Percentiles rank a stretch among this genome's conserved stretches.
These are phyloP conservation scores for Xestia rhomboidea DNA, from an alignment of 2,888 invertebrate species.

Conservation along the genomic window DNA sequence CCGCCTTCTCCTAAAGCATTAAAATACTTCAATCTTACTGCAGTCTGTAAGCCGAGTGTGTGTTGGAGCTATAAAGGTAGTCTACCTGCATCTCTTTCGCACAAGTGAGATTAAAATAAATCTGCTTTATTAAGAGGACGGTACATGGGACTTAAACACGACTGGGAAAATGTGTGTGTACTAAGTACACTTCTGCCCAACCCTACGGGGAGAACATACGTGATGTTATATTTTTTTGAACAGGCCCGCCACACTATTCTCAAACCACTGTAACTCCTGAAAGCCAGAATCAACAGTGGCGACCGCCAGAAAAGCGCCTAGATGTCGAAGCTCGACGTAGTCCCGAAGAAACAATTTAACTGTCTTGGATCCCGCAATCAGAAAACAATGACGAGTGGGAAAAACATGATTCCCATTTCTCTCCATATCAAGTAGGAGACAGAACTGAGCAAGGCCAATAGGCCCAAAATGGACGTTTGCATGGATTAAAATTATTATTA, in stretches of 20 bases:
- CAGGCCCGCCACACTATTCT: no score
- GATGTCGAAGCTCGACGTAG: no score
- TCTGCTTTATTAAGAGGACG: no score
- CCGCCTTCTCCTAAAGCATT: neutral
- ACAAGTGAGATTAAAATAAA: neutral
- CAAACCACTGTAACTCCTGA: no score
- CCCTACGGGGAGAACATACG: no score
- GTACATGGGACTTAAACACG: neutral
- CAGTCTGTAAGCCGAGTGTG: neutral
- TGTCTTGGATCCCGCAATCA: neutral
- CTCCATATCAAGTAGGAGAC: neutral
- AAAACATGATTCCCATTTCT: neutral
- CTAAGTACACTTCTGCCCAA: no score
- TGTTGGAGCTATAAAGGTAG: neutral
- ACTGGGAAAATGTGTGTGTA: neutral
- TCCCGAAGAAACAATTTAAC: no score
- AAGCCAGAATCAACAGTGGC: no score
- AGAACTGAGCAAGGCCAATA: neutral
- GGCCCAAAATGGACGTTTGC: neutral
- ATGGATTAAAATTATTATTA: neutral
- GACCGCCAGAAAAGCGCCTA: no score
- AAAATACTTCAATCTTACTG: neutral
- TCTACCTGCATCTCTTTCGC: neutral
- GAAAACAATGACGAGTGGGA: neutral
- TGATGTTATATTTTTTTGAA: no score